Evolutionary conservation across 2,113 vertebrate species (phyloP), one percentile per base, ranked within the genome.

Genomic region (Asarcornis scutulata): DNA sequence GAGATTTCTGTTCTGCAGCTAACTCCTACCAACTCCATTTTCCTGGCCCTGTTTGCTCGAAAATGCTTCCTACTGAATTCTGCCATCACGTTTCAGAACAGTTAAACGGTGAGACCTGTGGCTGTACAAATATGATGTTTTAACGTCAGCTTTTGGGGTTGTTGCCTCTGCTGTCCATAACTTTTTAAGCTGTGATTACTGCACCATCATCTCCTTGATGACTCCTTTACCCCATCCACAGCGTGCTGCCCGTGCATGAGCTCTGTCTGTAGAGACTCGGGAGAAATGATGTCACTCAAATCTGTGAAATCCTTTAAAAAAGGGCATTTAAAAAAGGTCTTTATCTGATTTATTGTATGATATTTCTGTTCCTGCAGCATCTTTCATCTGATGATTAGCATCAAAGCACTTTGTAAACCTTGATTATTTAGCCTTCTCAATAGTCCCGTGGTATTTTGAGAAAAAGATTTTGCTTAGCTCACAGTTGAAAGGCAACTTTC

Each of bases 351-450:
- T 79, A 42, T 32, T 59, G 1, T 46, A 60, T 71, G 36, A 20
- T 62, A 60, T 68, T 89, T 75, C 38, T 62, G 25, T 40, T 94
- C 42, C 38, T 48, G 58, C 81, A 55, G 11, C 12, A 40, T 74
- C 87, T 68, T 89, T 93, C 18, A 40, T 85, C 32, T 69, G 55
- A 76, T 66, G 38, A 88, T 88, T 73, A 82, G 34, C 63, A 83
- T 84, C 73, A 83, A 89, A 93, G 52, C 40, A 36, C 59, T 93
- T 81, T 63, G 20, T 63, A 89, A 71, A 36, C 46, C 46, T 67
- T 59, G 62, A 44, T 78, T 71, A 76, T 74, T 75, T 67, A 31
- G 21, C 29, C 38, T 71, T 82, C n/a, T 87, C 7, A 3, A 74
- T 53, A 81, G 26, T 82, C 50, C 82, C 1, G 2, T 50, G 29